Base-by-base conservation (phyloP, 2,888 invertebrate species). In the Blastobasis lacticolella region DNA sequence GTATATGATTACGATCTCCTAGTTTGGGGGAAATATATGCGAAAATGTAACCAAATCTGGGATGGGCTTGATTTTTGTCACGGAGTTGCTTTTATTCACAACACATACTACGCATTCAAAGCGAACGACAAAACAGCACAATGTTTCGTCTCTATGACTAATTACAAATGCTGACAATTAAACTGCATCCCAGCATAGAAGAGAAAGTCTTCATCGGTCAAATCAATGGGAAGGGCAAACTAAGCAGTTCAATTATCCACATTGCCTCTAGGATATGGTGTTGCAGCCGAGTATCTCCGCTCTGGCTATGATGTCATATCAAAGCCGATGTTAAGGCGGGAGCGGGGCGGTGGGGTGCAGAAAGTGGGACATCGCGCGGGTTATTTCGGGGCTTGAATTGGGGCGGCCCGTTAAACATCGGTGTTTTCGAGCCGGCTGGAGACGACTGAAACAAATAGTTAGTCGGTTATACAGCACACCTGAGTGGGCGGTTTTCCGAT, bases 331-430 rank as follows among this genome's bases (percentile, higher is more conserved):
- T 38, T 49, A 50, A 46, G 46, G 45, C 48, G 54, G 46, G 60
- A 61, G 59, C 53, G 56, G 55, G 52, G 52, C 56, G 51, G 53
- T 72, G 73, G 72, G 73, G 65, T 64, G 63, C 54, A 37, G 66
- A 72, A 86, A 77, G 70, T 84, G 75, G 84, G 78, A 74, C 84
- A 78, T 65, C 66, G 71, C 66, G 69, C 75, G 68, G 61, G 71
- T 81, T 86, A 88, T 88, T 86, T 86, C 71, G 73, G 82, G 75
- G 67, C 69, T 71, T 72, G 75, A 88, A 84, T 81, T 84, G 74
- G 83, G 78, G 71, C 84, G 75, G 71, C 75, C 76, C 75, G 81
- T 80, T 81, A 74, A 79, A 78, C 81, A 79, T 80, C 76, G 76
- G 72, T 79, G 81, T 78, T 80, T 78, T 72, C 69, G 65, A 78